phyloP scores from a whole-genome alignment of 2,113 vertebrate genomes.

The Cranoglanis bouderius region DNA sequence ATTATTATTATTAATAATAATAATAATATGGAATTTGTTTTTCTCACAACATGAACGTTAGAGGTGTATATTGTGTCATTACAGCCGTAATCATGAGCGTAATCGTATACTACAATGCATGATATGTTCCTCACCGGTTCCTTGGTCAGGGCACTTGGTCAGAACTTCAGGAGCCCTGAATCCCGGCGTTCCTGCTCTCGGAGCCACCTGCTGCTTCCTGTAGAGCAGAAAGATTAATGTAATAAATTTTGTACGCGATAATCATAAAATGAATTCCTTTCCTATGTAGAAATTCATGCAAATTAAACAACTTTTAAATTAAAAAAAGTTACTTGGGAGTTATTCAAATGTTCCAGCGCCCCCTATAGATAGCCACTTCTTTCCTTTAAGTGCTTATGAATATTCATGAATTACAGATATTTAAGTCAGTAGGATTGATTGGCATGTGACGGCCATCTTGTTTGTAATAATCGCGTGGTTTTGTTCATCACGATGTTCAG shows the following conservation, averaged over 20 bases:
- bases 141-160: slow-evolving; percentile 91
- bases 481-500: background rate
- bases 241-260: background rate
- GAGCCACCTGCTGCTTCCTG: slow-evolving; percentile 90
- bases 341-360: too few species aligned
- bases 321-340: too few species aligned
- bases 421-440: background rate
- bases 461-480: background rate
- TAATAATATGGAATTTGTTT: too few species aligned
- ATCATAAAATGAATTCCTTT: too few species aligned
- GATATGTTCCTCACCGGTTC: slow-evolving; percentile 86
- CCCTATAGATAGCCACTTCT: background rate
- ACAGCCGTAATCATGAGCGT: background rate
- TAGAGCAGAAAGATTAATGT: background rate
- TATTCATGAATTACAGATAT: background rate
- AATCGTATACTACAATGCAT: background rate
- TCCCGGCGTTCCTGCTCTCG: slow-evolving; percentile 93
- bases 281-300: too few species aligned
- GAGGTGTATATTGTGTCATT: too few species aligned
- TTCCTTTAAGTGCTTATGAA: background rate
- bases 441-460: background rate
- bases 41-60: too few species aligned
- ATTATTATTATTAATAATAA: too few species aligned
- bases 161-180: slow-evolving; percentile 96
- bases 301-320: too few species aligned